These are phyloP conservation scores for Austrolebias charrua DNA, from an alignment of 2,797 vertebrate species.

Conservation along the genomic window DNA sequence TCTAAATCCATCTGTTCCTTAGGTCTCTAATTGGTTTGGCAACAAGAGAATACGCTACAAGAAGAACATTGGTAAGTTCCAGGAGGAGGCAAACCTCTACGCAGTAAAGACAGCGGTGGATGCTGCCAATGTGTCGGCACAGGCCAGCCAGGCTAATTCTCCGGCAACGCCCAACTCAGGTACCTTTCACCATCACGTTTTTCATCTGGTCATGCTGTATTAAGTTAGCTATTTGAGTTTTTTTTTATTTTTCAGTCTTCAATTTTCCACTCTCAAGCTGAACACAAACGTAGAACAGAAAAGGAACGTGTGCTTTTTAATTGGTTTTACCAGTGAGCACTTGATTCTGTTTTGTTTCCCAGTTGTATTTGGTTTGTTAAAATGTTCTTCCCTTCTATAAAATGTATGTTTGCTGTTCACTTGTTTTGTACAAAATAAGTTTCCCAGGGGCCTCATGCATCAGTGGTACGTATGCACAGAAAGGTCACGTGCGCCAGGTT, in stretches of 20 bases:
- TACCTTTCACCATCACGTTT: conserved; percentile 40
- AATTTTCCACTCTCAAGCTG: too few relatives aligned
- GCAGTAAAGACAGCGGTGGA: conserved; percentile 82
- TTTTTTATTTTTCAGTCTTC: neutral
- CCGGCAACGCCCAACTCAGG: conserved; percentile 87
- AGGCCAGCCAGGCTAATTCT: conserved; percentile 86
- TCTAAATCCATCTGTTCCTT: conserved; percentile 28
- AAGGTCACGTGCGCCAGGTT: too few relatives aligned
- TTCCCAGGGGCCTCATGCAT: too few relatives aligned
- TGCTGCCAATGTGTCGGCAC: conserved; percentile 82
- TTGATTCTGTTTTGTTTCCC: neutral
- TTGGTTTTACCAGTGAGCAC: neutral
- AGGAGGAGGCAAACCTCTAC: conserved; percentile 87
- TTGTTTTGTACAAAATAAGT: neutral
- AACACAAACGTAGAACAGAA: neutral
- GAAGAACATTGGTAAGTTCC: conserved; percentile 88
- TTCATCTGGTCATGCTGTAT: conserved; percentile 1
- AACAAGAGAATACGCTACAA: conserved; percentile 90
- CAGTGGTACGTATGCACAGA: too few relatives aligned
- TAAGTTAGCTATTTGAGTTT: neutral
- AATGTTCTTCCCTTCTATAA: neutral
- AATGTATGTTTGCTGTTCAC: too few relatives aligned
- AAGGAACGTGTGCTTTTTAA: neutral
- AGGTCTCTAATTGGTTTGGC: conserved; percentile 91
- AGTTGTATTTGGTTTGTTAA: neutral